Evolutionary conservation across 2,797 vertebrate species (phyloP), one percentile per base, ranked within the genome.

Genomic region (Phyllotis vaccarum): DNA sequence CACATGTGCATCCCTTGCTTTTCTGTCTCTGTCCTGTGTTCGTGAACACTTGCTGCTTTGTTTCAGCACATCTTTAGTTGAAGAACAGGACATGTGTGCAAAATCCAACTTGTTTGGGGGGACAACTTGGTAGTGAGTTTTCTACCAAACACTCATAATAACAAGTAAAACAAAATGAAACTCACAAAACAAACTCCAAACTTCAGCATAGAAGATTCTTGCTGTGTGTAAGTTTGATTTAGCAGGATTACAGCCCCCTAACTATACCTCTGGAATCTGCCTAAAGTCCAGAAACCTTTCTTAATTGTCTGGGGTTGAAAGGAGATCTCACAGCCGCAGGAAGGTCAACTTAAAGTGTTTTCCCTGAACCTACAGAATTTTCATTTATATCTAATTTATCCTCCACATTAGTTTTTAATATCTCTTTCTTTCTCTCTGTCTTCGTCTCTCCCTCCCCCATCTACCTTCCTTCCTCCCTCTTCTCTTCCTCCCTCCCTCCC

Each of bases 81-180:
- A 96, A 97, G 80, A 85, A 72, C 27, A 90, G 62, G 79, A 89
- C 70, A 90, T 83, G 72, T 95, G 93, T 74, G 40, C 89, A 92
- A 96, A 92, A 91, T 80, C 90, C 87, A 92, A 93, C 90, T 97
- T 92, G 92, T 96, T 89, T 88, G 75, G 40, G 4, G 37, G 21
- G 43, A 79, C 43, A 80, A n/a, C 6, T 76, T 94, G 94, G 86
- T 86, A 87, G 17, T 40, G 6, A 82, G 86, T 93, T 95, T 86
- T 86, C 70, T 93, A 89, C 79, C 75, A 96, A 93, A 89, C 62
- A 93, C 13, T 96, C 60, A 58, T 72, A 83, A 89, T 34, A 92
- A 85, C 40, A 86, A 96, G 70, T 89, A 95, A 95, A 85, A 75
- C 46, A 89, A 83, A 40, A 74, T 89, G 52, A 95, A 95, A 83